Evolutionary conservation across 2,888 invertebrate species (phyloP), one percentile per base, ranked within the genome.

Genomic region (Phoenoteleia sp.): DNA sequence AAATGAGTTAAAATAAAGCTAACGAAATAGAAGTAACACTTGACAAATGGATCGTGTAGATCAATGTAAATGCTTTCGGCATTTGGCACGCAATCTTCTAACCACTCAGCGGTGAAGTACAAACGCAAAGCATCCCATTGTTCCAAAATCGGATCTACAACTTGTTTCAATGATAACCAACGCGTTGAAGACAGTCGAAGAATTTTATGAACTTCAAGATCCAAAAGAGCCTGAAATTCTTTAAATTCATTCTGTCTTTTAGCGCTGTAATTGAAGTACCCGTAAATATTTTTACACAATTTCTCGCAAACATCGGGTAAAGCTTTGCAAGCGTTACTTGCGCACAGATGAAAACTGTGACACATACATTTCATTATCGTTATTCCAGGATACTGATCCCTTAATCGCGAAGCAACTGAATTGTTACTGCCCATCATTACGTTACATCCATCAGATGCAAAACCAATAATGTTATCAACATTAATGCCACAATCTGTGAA

Each of bases 341-440:
- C 90, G 60, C 91, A 92, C 13, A 92, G 69, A 82, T 91, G 90
- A 62, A 89, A 33, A 0, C 90, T 91, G 81, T 92, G 92, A 52
- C 91, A 92, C 17, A 91, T 64, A 47, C 91, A 93, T 86, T 91
- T 91, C 88, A 58, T 36, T 89, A 87, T 7, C 23, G 74, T 11
- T 88, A 89, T 23, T 6, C 88, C 89, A 1, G 89, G 88, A 69
- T 66, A 84, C 0, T 39, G 19, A n/a, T n/a, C n/a, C n/a, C n/a
- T n/a, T n/a, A 90, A 86, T 76, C 88, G 49, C 19, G 75, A 85
- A 11, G 89, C 82, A 13, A 91, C 91, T 1, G 90, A 91, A 81
- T 92, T 91, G 4, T 86, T 60, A 5, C 23, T 21, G 1, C 91
- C 90, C 86, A 91, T 89, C 87, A 88, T 90, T 0, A 81, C 81